Base-by-base conservation (phyloP, 1,140 invertebrate genomes). In the Drosophila guanche region DNA sequence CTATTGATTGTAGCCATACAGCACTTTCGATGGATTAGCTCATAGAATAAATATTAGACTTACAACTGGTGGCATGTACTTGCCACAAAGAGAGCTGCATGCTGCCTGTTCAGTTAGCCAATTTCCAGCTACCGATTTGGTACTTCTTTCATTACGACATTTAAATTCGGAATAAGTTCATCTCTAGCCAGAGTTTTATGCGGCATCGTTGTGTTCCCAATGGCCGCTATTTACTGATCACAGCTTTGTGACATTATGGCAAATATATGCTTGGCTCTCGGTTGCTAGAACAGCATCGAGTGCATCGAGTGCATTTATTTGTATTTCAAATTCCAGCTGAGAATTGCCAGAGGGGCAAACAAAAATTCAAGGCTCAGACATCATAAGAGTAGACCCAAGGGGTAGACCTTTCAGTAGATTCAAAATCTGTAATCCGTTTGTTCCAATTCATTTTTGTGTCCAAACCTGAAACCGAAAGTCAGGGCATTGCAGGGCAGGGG, bases 231-330 rank as follows among this genome's bases (percentile, higher is more conserved):
- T 67, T 41, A n/a, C 12, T 6, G 4, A 41, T 23, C 48, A 29
- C 16, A 20, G 16, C 16, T 42, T 59, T n/a, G 5, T 2, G 16
- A 43, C 50, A 12, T 37, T 37, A 25, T 12, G 5, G 50, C 43
- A 69, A 69, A 68, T 68, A 68, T 68, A 12, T 55, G 65, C 23
- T 67, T 2, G 54, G 33, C 45, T 55, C 65, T 55, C 62, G 25
- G 14, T 56, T 56, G 66, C 10, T 47, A 54, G 37, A 55, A 55
- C 62, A 33, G 61, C 61, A 48, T 68, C 33, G 68, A 56, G 10
- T 12, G 27, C 25, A 22, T 27, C 12, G 29, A n/a, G 22, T 12
- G 20, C 67, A 68, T 68, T 68, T 68, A 56, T 68, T 68, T 56
- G 66, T 68, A 68, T 33, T 43, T 50, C 47, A 68, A 68, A 68